These are phyloP conservation scores for Trichomycterus rosablanca DNA, from an alignment of 2,113 vertebrate species.

Conservation along the genomic window DNA sequence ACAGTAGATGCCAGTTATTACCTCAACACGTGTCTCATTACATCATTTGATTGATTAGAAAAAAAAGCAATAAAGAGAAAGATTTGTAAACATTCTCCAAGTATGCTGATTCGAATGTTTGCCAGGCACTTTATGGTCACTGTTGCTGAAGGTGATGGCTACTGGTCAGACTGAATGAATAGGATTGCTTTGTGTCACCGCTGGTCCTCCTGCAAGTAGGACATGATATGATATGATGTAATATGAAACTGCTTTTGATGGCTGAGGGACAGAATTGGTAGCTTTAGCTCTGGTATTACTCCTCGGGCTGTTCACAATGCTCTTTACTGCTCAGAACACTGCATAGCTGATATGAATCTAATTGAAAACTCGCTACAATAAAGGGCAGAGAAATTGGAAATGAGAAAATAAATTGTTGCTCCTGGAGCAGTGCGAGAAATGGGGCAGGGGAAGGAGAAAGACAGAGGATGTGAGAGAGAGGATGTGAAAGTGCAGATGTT, in stretches of 20 bases:
- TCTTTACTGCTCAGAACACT: slow-evolving; percentile 26
- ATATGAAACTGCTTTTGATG: slow-evolving; percentile 14
- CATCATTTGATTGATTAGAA: too few species aligned
- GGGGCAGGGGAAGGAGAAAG: background rate
- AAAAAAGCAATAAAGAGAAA: too few species aligned
- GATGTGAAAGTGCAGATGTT: background rate
- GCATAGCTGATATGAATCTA: slow-evolving; percentile 39
- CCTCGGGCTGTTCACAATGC: slow-evolving; percentile 16
- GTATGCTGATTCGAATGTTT: too few species aligned
- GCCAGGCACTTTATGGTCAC: too few species aligned
- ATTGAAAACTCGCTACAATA: slow-evolving; percentile 51
- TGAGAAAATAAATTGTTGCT: slow-evolving; percentile 33
- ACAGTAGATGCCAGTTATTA: too few species aligned
- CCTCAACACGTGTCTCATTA: too few species aligned
- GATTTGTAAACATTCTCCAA: too few species aligned
- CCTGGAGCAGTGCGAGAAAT: slow-evolving; percentile 19
- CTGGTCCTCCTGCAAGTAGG: background rate
- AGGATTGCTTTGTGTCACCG: too few species aligned
- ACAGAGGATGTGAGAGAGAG: background rate
- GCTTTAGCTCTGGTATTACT: slow-evolving; percentile 1
- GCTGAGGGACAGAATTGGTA: slow-evolving; percentile 9
- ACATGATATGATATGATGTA: slow-evolving; percentile 4
- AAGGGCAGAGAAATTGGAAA: slow-evolving; percentile 44
- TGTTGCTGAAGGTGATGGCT: too few species aligned
- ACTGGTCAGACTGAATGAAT: too few species aligned